phyloP scores from a whole-genome alignment of 2,888 invertebrate species.

The Thecocarcelia acutangulata region DNA sequence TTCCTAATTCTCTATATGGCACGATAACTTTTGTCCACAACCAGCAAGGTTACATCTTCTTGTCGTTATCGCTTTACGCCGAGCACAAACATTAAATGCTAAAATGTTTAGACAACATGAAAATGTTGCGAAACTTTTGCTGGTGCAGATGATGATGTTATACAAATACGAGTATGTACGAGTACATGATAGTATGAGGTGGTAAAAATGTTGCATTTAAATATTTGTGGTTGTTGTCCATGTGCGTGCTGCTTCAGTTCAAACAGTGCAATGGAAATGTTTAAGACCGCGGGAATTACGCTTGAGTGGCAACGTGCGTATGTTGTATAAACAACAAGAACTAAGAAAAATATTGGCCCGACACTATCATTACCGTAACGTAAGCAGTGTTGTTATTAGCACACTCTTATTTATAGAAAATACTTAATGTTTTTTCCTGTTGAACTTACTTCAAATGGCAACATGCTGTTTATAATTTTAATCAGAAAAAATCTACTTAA shows the following conservation, averaged over 20 bases:
- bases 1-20: slow-evolving; percentile 34
- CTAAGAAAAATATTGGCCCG: slow-evolving; percentile 27
- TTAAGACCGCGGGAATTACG: slow-evolving; percentile 67
- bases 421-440: slow-evolving; percentile 46
- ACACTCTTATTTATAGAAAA: slow-evolving; percentile 14
- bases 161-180: no score
- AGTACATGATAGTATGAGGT: no score
- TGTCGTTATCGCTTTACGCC: neutral
- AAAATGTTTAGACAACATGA: slow-evolving; percentile 52
- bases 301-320: slow-evolving; percentile 65
- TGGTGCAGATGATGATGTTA: neutral
- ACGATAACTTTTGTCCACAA: slow-evolving; percentile 38
- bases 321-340: slow-evolving; percentile 58
- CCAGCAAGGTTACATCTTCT: neutral
- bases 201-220: no score
- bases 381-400: slow-evolving; percentile 11
- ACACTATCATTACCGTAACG: slow-evolving; percentile 36
- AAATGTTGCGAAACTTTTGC: slow-evolving; percentile 32
- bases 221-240: slow-evolving; percentile 28
- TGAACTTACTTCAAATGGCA: slow-evolving; percentile 55
- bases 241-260: slow-evolving; percentile 63
- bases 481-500: slow-evolving; percentile 46
- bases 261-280: slow-evolving; percentile 57
- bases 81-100: slow-evolving; percentile 11
- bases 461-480: slow-evolving; percentile 64